A percentile compares a stretch with the other conserved stretches of the same genome.
Conservation (phyloP, 2,888 invertebrate species). For the Neuroscelio doddi region DNA sequence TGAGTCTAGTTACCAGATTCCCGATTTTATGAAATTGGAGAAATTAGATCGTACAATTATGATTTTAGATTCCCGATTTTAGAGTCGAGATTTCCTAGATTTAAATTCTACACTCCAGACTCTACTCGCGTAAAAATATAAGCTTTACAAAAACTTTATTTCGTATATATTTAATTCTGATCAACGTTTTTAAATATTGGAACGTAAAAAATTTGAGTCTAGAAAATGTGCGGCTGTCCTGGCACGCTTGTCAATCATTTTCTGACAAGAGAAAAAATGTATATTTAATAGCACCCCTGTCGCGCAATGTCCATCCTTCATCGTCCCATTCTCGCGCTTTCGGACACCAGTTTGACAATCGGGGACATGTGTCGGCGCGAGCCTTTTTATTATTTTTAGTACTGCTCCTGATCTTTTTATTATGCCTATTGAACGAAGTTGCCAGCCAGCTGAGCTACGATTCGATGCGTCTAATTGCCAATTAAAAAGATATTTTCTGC, state of each 20-base stretch:
- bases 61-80: no score
- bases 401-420: no score
- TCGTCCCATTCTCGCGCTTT: constrained; percentile 43
- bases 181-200: no score
- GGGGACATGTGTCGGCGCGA: constrained; percentile 41
- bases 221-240: constrained; percentile 33
- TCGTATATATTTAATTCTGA: no score
- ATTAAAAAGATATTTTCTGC: constrained; percentile 70
- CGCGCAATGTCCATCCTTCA: constrained; percentile 47
- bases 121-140: no score
- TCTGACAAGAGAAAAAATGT: constrained; percentile 36
- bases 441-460: constrained; percentile 64
- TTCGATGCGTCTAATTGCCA: constrained; percentile 69
- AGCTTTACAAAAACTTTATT: no score
- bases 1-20: no score
- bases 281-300: constrained; percentile 39
- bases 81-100: no score
- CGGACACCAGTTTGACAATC: constrained; percentile 32
- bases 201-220: constrained; percentile 15
- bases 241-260: constrained; percentile 33
- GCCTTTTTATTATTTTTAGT: no score
- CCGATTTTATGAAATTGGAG: no score
- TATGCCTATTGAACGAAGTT: neutral
- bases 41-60: no score
- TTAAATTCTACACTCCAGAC: no score